Conservation (phyloP, 1,140 invertebrate genomes). For the Panagrolaimus sp. region DNA sequence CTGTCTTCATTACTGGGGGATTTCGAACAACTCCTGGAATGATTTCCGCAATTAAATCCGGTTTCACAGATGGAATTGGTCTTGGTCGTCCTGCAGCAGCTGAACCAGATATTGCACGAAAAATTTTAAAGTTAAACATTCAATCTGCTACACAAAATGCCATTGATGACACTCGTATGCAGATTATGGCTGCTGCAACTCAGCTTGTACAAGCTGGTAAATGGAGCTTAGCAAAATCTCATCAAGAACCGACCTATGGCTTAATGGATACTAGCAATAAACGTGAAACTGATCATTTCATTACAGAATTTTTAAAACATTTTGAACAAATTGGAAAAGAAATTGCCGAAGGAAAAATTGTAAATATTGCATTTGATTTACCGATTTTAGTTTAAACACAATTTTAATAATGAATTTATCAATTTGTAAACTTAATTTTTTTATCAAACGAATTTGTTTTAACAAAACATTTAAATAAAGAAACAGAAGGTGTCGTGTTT, state of each 20-base stretch:
- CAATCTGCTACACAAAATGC: neutral
- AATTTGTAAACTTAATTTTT: too few relatives aligned
- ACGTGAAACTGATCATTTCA: conserved; percentile 13
- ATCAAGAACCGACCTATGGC: conserved; percentile 16
- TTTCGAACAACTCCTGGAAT: conserved; percentile 37
- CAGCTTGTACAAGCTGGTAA: conserved; percentile 19
- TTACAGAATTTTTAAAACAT: neutral
- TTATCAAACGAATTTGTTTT: too few relatives aligned
- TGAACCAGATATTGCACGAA: conserved; percentile 8
- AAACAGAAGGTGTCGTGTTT: too few relatives aligned
- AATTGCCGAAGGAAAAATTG: conserved; percentile 4
- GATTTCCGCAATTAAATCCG: conserved; percentile 34
- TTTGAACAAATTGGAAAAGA: neutral
- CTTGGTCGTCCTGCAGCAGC: conserved; percentile 32
- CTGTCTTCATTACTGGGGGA: conserved; percentile 44
- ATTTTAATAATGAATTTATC: too few relatives aligned
- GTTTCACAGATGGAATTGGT: conserved; percentile 35
- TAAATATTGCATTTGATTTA: neutral
- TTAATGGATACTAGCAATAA: conserved; percentile 19
- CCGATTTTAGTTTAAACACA: too few relatives aligned
- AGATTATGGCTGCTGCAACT: neutral
- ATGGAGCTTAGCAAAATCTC: neutral
- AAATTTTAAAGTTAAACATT: conserved; percentile 1
- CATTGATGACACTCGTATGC: neutral
- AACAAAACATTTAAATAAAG: too few relatives aligned